Conservation (phyloP, 2,113 vertebrate genomes). For the Ailuropoda melanoleuca region DNA sequence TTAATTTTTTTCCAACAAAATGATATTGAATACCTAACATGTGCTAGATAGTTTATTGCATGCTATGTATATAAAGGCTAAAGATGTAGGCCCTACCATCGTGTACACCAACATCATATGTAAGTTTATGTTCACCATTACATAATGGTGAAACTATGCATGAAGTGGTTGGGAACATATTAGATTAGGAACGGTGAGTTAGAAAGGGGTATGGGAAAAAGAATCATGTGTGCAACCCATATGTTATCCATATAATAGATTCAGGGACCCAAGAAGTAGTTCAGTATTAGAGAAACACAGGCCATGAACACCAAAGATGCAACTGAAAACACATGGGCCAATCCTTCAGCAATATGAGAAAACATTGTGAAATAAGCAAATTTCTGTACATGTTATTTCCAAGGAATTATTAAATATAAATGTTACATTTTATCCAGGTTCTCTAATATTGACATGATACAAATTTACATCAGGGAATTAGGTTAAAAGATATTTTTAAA, state of each 20-base stretch:
- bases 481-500: background rate
- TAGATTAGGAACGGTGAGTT: background rate
- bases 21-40: background rate
- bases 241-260: background rate
- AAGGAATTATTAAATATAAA: background rate
- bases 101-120: background rate
- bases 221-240: background rate
- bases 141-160: background rate
- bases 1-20: background rate
- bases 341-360: background rate
- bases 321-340: background rate
- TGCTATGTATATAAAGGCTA: background rate
- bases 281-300: background rate
- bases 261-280: background rate
- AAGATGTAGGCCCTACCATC: background rate
- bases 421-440: background rate
- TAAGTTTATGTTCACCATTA: background rate
- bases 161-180: background rate
- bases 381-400: background rate
- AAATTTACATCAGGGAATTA: background rate
- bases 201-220: background rate
- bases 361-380: background rate
- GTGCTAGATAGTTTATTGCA: background rate
- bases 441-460: background rate
- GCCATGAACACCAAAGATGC: background rate